These are phyloP conservation scores for Hypomesus transpacificus DNA, from an alignment of 2,113 vertebrate species.

Conservation along the genomic window DNA sequence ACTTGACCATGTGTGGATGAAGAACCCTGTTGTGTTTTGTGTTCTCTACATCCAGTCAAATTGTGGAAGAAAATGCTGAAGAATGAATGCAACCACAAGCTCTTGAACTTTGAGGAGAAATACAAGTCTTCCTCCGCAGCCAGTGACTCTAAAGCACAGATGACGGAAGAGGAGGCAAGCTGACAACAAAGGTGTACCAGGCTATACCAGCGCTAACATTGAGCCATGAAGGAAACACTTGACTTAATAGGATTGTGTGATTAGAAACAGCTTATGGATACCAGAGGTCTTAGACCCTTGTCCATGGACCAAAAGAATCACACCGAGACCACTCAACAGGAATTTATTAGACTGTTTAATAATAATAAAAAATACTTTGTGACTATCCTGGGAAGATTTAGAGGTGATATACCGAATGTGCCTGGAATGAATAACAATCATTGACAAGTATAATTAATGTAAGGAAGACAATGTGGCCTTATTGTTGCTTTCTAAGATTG, in stretches of 20 bases:
- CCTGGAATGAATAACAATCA: neutral
- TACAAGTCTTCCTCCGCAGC: conserved; percentile 47
- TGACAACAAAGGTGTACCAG: conserved; percentile 44
- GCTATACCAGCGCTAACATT: neutral
- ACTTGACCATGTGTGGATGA: neutral
- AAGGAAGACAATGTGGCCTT: neutral
- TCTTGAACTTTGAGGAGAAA: conserved; percentile 63
- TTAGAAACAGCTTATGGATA: too few relatives aligned
- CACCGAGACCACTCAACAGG: too few relatives aligned
- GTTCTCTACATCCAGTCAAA: conserved; percentile 56
- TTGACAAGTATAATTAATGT: neutral
- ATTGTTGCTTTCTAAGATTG: neutral
- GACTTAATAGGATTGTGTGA: too few relatives aligned
- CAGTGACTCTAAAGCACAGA: conserved; percentile 44
- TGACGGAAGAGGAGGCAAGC: conserved; percentile 53
- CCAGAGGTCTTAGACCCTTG: too few relatives aligned
- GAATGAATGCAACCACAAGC: conserved; percentile 58
- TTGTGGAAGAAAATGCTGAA: conserved; percentile 73
- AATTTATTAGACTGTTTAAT: too few relatives aligned
- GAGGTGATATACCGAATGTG: neutral
- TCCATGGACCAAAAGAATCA: too few relatives aligned
- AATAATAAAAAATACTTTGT: too few relatives aligned
- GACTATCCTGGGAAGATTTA: too few relatives aligned
- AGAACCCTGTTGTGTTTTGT: neutral
- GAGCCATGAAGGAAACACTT: neutral